Conservation (phyloP, 2,797 vertebrate genomes). For the Lepus townsendii region DNA sequence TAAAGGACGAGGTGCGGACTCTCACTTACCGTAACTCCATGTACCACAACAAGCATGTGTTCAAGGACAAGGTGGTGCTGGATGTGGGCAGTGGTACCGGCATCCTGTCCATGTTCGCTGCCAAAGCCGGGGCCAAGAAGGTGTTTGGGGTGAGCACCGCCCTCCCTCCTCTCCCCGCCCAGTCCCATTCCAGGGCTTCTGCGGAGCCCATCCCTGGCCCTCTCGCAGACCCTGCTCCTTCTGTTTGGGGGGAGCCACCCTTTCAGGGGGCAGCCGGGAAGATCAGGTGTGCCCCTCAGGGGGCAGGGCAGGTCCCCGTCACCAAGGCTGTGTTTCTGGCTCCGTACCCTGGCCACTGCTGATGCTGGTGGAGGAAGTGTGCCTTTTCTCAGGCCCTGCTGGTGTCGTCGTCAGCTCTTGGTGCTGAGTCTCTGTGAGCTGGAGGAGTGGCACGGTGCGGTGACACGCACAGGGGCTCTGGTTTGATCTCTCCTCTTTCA, state of each 20-base stretch:
- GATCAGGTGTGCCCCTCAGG: background rate
- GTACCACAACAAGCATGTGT: slow-evolving; percentile 99
- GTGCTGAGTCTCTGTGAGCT: background rate
- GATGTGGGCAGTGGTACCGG: slow-evolving; percentile 98
- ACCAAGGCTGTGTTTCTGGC: background rate
- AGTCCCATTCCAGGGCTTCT: background rate
- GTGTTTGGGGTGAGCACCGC: slow-evolving; percentile 94
- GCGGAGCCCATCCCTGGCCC: background rate
- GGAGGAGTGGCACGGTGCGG: background rate
- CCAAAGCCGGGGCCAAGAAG: slow-evolving; percentile 98
- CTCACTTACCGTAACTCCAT: slow-evolving; percentile 99
- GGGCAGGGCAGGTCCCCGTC: background rate
- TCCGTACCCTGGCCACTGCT: background rate
- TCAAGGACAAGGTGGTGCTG: slow-evolving; percentile 98
- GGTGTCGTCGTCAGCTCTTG: too few species aligned
- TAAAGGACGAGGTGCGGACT: slow-evolving; percentile 98
- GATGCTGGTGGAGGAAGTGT: background rate
- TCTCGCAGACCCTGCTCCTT: too few species aligned
- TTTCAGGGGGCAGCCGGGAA: background rate
- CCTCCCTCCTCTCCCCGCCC: rapidly evolving
- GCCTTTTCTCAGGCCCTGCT: background rate
- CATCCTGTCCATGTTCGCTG: slow-evolving; percentile 99
- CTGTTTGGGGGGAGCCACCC: background rate
- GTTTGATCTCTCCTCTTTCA: background rate
- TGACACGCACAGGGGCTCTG: background rate